Conservation (phyloP, 1,140 invertebrate species). For the Drosophila grimshawi region DNA sequence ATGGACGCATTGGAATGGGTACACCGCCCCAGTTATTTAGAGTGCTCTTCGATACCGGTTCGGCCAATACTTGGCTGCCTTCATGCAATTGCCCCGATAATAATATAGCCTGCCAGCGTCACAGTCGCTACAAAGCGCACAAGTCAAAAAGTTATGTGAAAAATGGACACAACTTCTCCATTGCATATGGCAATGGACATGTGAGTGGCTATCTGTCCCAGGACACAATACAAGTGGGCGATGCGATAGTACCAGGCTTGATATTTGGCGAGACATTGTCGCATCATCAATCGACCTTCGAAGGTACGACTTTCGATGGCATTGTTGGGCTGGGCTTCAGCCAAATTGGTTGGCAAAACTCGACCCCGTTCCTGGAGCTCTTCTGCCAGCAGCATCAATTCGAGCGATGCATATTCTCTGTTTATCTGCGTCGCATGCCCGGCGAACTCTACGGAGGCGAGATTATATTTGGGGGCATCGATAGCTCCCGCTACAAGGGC, state of each 20-base stretch:
- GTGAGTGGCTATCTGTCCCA: slow-evolving; percentile 97
- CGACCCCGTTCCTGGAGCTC: slow-evolving; percentile 96
- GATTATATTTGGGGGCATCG: slow-evolving; percentile 65
- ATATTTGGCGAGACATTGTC: slow-evolving; percentile 98
- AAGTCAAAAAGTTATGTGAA: slow-evolving; percentile 92
- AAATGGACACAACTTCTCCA: slow-evolving; percentile 96
- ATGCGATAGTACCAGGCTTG: slow-evolving; percentile 88
- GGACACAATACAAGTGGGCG: slow-evolving; percentile 90
- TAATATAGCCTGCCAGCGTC: slow-evolving; percentile 55
- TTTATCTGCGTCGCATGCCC: slow-evolving; percentile 92
- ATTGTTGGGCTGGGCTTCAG: slow-evolving; percentile 96
- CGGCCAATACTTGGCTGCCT: slow-evolving; percentile 67
- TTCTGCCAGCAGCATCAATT: slow-evolving; percentile 94
- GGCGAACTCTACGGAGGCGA: slow-evolving; percentile 80
- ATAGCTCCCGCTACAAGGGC: slow-evolving; percentile 49
- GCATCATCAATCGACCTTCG: slow-evolving; percentile 93
- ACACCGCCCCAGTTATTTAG: slow-evolving; percentile 91
- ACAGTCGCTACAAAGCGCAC: slow-evolving; percentile 90
- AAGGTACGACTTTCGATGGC: slow-evolving; percentile 98
- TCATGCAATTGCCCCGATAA: slow-evolving; percentile 49
- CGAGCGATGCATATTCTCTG: slow-evolving; percentile 94
- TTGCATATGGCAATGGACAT: slow-evolving; percentile 97
- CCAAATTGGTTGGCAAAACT: slow-evolving; percentile 93
- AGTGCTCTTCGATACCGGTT: slow-evolving; percentile 71
- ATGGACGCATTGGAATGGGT: slow-evolving; percentile 94